These are phyloP conservation scores for Knipowitschia caucasica DNA, from an alignment of 2,797 vertebrate genomes.

Conservation along the genomic window DNA sequence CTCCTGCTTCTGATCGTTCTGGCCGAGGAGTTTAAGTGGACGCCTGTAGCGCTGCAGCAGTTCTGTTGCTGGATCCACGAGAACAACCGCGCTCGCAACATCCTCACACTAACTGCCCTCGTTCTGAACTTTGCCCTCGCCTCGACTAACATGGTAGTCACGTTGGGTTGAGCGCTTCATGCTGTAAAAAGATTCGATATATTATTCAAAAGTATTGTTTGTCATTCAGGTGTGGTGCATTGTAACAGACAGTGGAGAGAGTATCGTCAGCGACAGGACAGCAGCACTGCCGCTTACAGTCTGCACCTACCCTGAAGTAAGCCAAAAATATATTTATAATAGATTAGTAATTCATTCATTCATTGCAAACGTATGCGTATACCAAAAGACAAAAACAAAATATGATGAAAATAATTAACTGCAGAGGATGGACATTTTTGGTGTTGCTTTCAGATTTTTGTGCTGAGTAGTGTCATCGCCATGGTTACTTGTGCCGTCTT, in stretches of 20 bases:
- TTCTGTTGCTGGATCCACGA: slow-evolving; percentile 78
- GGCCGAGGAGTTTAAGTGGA: slow-evolving; percentile 73
- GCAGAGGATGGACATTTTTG: too few species aligned
- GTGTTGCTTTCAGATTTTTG: slow-evolving; percentile 60
- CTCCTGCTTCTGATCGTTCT: slow-evolving; percentile 69
- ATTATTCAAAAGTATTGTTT: neutral
- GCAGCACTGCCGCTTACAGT: slow-evolving; percentile 42
- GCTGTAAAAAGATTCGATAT: neutral
- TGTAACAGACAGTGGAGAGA: slow-evolving; percentile 36
- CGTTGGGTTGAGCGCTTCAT: neutral
- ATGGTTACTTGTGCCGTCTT: slow-evolving; percentile 82
- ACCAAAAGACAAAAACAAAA: neutral
- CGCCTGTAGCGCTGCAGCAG: slow-evolving; percentile 60
- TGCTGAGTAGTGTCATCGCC: slow-evolving; percentile 71
- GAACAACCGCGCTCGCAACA: slow-evolving; percentile 73
- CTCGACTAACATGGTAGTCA: slow-evolving; percentile 68
- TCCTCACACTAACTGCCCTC: slow-evolving; percentile 72
- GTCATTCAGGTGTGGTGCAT: slow-evolving; percentile 70
- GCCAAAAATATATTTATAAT: too few species aligned
- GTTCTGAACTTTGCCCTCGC: slow-evolving; percentile 69
- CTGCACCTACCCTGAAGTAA: slow-evolving; percentile 73
- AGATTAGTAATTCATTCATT: too few species aligned
- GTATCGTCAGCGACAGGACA: slow-evolving; percentile 31
- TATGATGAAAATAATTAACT: neutral
- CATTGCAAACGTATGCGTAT: too few species aligned